A percentile compares a stretch with the other conserved stretches of the same genome.
These are phyloP conservation scores for Gobio occitaniae DNA, from an alignment of 2,797 vertebrate genomes.

Conservation along the genomic window DNA sequence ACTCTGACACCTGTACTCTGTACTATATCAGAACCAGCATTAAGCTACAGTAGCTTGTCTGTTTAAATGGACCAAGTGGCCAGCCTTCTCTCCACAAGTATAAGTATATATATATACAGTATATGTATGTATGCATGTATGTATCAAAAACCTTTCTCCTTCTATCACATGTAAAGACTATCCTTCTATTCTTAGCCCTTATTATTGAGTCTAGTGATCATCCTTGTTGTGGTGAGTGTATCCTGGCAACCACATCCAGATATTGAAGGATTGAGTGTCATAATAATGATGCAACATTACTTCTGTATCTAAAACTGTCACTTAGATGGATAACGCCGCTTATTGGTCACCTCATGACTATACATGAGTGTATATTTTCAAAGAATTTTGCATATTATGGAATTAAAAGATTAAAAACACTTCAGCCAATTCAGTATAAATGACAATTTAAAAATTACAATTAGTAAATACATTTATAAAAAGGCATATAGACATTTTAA, in stretches of 20 bases:
- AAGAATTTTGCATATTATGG: neutral
- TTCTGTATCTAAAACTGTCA: slow-evolving; percentile 9
- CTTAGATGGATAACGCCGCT: neutral
- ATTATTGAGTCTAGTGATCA: slow-evolving; percentile 48
- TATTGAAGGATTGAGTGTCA: slow-evolving; percentile 31
- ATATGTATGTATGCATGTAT: no score
- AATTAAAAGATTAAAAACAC: slow-evolving; percentile 7
- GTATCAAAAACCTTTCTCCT: neutral
- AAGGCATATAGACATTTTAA: slow-evolving; percentile 36
- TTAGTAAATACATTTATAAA: slow-evolving; percentile 31
- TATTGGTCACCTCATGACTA: neutral
- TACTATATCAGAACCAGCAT: no score
- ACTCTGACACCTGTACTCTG: no score
- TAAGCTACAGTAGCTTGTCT: no score
- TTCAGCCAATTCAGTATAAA: slow-evolving; percentile 7
- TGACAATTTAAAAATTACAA: slow-evolving; percentile 30
- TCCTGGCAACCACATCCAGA: slow-evolving; percentile 55
- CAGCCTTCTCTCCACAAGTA: no score
- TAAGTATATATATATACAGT: no score
- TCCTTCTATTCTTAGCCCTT: slow-evolving; percentile 52
- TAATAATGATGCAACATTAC: neutral
- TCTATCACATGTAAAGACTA: slow-evolving; percentile 32
- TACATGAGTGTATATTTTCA: no score
- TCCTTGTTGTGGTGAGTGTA: slow-evolving; percentile 42
- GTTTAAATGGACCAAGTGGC: no score